A percentile compares a stretch with the other conserved stretches of the same genome.
Evolutionary conservation across 2,888 invertebrate genomes (phyloP).

Genomic region (Ferdinandea cuprea): DNA sequence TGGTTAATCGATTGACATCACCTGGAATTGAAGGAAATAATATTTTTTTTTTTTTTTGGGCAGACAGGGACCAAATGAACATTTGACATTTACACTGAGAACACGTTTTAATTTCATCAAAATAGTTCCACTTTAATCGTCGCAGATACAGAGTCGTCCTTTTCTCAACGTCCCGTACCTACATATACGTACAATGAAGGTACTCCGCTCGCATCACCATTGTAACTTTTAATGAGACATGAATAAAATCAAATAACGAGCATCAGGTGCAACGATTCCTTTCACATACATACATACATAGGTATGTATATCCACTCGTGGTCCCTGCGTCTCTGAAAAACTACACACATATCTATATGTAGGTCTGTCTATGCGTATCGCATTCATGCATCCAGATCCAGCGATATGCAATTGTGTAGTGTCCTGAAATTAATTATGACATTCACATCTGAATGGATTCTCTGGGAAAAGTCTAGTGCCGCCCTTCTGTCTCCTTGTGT

Average conservation of each 20-base stretch:
- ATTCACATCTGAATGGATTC: slow-evolving; percentile 69
- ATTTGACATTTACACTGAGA: background rate
- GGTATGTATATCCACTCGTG: slow-evolving; percentile 28
- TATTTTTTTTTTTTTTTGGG: too few relatives aligned
- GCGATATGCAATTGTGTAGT: slow-evolving; percentile 55
- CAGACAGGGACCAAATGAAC: too few relatives aligned
- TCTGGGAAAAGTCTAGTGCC: slow-evolving; percentile 46
- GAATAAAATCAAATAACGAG: slow-evolving; percentile 72
- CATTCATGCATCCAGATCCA: slow-evolving; percentile 12
- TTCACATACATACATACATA: slow-evolving; percentile 48
- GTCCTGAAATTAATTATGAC: slow-evolving; percentile 74
- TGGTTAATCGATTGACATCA: slow-evolving; percentile 1
- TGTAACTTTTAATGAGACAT: slow-evolving; percentile 73
- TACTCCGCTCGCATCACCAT: slow-evolving; percentile 27
- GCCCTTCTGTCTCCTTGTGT: slow-evolving; percentile 12
- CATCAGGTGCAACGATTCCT: slow-evolving; percentile 67
- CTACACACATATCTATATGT: slow-evolving; percentile 23
- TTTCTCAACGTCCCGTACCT: background rate
- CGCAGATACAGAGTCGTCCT: background rate
- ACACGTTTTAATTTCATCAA: slow-evolving; percentile 4
- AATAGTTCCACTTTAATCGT: slow-evolving; percentile 54
- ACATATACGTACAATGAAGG: too few relatives aligned
- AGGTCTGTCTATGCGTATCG: slow-evolving; percentile 7
- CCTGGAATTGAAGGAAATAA: background rate
- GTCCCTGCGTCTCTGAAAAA: slow-evolving; percentile 38